Base-by-base conservation (phyloP, 2,113 vertebrate species). In the Phylloscopus trochiloides region DNA sequence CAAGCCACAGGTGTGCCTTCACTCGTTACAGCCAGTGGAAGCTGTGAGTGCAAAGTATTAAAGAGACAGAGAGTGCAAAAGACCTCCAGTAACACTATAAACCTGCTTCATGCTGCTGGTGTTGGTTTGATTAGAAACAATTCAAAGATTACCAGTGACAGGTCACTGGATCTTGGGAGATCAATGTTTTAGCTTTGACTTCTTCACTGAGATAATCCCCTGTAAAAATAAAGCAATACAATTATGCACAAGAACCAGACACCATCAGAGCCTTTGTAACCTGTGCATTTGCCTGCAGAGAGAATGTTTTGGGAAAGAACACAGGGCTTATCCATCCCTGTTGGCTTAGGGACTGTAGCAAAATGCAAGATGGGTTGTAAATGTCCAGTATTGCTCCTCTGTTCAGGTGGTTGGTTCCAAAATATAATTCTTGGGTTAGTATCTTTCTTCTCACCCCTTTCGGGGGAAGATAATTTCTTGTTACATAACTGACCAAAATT, bases 81-180 rank as follows among this genome's bases (percentile, higher is more conserved):
- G 2, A n/a, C 43, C 42, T 57, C 21, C 55, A 47, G 20, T 40
- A 81, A 55, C n/a, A 38, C 12, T 34, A 5, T 1, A 61, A 16
- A 45, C 36, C 20, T 57, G 10, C 5, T 77, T 45, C 45, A 48
- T 0, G 0, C 36, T 73, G 40, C 7, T 51, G 29, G 10, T 48
- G 17, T 36, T 65, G 63, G 4, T 43, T 86, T 72, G 32, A 51
- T 79, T 47, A 47, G 28, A 79, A 86, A 45, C 1, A 3, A 51
- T 31, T 70, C 24, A 51, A 76, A 76, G 31, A 79, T 51, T 42
- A 24, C 12, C n/a, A 36, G n/a, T 52, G 26, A 36, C 32, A 71
- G 14, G 14, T 79, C 36, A 79, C 28, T 5, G 3, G 5, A 50
- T 50, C 36, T 62, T 50, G 22, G n/a, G 24, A 58, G 31, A 75